phyloP scores from a whole-genome alignment of 2,797 vertebrate species.

The Spondyliosoma cantharus region DNA sequence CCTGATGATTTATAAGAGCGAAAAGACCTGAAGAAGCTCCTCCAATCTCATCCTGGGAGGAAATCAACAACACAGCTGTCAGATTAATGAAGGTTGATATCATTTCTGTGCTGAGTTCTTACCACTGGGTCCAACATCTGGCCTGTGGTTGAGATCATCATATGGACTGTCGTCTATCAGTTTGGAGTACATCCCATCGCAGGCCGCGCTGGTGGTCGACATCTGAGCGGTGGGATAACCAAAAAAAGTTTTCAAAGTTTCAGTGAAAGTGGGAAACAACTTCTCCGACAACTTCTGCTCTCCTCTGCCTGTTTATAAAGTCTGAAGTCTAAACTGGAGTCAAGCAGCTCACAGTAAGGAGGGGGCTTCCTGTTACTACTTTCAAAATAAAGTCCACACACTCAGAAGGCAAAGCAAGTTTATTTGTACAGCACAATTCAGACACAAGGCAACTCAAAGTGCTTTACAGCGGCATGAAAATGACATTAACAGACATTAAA shows the following conservation, averaged over 20 bases:
- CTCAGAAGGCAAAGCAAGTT: background rate
- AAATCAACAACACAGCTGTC: background rate
- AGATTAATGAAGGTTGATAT: background rate
- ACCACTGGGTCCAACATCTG: slow-evolving; percentile 50
- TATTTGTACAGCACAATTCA: too few relatives aligned
- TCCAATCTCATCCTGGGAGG: background rate
- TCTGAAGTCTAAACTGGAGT: background rate
- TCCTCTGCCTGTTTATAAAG: background rate
- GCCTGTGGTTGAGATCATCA: slow-evolving; percentile 10
- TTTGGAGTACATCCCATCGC: slow-evolving; percentile 61
- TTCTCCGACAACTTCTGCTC: accelerated
- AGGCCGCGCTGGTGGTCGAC: slow-evolving; percentile 23
- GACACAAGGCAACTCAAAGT: too few relatives aligned
- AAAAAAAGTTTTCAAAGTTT: background rate
- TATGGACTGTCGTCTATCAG: slow-evolving; percentile 50
- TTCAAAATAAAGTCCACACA: slow-evolving; percentile 36
- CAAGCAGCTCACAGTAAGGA: accelerated
- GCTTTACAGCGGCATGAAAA: too few relatives aligned
- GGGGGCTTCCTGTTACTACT: accelerated
- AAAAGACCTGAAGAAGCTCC: background rate
- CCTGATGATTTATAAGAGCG: background rate
- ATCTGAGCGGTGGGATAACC: background rate
- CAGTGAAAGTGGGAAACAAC: background rate
- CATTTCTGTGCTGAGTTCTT: background rate
- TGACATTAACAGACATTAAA: too few relatives aligned